Evolutionary conservation across 2,888 invertebrate species (phyloP).

Genomic region (Amphiduros pacificus): DNA sequence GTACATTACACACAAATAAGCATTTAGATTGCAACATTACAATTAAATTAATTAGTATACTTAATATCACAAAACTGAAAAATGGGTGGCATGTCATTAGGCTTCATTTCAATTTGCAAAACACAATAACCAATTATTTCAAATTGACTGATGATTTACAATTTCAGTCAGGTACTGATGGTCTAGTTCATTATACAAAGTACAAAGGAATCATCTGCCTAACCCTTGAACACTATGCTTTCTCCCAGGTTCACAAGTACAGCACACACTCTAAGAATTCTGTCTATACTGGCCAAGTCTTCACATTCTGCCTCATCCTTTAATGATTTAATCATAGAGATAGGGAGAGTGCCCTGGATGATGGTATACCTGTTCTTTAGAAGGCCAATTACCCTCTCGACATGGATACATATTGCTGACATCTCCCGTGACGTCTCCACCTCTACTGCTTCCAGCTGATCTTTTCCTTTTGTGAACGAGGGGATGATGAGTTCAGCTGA

Average conservation of each 20-base stretch:
- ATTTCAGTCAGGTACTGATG: too few species aligned
- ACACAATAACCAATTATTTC: too few species aligned
- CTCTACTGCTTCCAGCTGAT: slow-evolving; percentile 28
- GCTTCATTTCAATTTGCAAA: too few species aligned
- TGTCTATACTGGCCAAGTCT: background rate
- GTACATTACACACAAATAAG: too few species aligned
- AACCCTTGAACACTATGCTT: background rate
- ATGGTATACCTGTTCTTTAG: slow-evolving; percentile 31
- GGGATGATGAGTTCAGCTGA: slow-evolving; percentile 29
- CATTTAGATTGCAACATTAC: too few species aligned
- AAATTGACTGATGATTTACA: too few species aligned
- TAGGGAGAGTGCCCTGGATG: slow-evolving; percentile 24
- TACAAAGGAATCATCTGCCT: too few species aligned
- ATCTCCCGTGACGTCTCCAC: slow-evolving; percentile 29
- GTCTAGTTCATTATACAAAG: too few species aligned
- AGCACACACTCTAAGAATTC: background rate
- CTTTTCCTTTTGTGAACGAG: slow-evolving; percentile 29
- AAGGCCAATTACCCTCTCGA: slow-evolving; percentile 31
- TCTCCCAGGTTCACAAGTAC: background rate
- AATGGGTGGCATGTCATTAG: too few species aligned
- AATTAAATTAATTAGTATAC: too few species aligned
- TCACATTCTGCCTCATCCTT: background rate
- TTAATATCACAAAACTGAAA: too few species aligned
- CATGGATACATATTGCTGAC: slow-evolving; percentile 27
- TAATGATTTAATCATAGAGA: slow-evolving; percentile 17